phyloP scores from a whole-genome alignment of 1,140 invertebrate genomes.

The Platorchestia sp. region DNA sequence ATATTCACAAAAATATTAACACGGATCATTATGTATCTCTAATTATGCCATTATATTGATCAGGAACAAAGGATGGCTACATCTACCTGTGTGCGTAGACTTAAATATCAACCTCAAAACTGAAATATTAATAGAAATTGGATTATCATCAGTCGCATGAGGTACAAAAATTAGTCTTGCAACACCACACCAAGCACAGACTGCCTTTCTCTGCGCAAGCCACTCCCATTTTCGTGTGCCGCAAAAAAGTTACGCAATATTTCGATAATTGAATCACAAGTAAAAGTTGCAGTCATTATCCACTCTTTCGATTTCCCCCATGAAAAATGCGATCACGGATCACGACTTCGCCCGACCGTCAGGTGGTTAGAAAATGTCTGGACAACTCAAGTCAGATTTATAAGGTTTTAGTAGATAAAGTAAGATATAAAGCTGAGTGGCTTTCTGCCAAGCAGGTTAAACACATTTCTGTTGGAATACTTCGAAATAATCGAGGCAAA shows the following conservation, averaged over 20 bases:
- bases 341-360: neutral
- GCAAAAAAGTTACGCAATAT: neutral
- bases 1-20: too few relatives aligned
- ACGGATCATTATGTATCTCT: too few relatives aligned
- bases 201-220: neutral
- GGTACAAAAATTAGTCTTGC: neutral
- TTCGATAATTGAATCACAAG: neutral
- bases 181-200: neutral
- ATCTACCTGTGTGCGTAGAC: neutral
- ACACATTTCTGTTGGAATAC: neutral
- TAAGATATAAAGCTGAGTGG: neutral
- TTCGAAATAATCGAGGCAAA: neutral
- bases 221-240: neutral
- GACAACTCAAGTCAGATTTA: neutral
- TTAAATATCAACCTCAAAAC: neutral
- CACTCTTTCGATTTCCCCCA: neutral
- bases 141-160: too few relatives aligned
- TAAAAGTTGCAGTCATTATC: neutral
- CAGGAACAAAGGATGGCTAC: too few relatives aligned
- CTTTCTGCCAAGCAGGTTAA: neutral
- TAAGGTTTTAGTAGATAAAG: neutral
- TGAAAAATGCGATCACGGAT: conserved; percentile 7
- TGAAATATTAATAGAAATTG: too few relatives aligned
- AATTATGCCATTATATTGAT: too few relatives aligned
- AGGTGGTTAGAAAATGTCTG: neutral